Percentiles rank a stretch among this genome's conserved stretches.
Evolutionary conservation across 2,113 vertebrate genomes (phyloP).

Genomic region (Turnix velox): DNA sequence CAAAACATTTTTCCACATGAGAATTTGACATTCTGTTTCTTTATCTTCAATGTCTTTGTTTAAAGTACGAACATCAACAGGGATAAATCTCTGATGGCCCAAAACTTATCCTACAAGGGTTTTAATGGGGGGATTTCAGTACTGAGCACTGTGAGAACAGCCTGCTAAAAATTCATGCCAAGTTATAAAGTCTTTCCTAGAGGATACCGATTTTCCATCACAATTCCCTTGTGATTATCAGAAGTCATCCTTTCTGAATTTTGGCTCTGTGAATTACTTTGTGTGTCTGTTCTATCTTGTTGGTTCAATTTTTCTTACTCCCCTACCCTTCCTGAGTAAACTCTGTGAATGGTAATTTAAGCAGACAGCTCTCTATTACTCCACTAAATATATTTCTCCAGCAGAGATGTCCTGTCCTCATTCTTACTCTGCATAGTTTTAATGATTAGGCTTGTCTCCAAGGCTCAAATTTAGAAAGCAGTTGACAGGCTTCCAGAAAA

Average conservation of each 20-base stretch:
- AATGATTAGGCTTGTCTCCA: neutral
- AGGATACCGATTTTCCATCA: neutral
- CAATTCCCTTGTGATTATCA: neutral
- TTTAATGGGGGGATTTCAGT: neutral
- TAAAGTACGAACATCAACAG: neutral
- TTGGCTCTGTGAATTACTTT: neutral
- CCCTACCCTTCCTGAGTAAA: neutral
- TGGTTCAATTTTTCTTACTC: neutral
- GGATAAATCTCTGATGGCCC: neutral
- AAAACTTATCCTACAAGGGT: neutral
- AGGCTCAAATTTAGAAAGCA: neutral
- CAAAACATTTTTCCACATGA: neutral
- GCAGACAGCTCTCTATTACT: neutral
- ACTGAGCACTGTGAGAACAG: neutral
- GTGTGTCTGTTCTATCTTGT: neutral
- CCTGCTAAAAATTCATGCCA: neutral
- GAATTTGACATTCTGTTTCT: neutral
- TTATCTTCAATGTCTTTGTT: neutral
- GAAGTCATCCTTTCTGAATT: neutral
- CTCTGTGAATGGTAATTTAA: neutral
- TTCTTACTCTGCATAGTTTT: neutral
- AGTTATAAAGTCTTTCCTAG: conserved; percentile 6
- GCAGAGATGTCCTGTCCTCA: neutral
- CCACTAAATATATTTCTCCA: neutral
- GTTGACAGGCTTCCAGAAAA: neutral